Base-by-base conservation (phyloP, 2,797 vertebrate genomes). In the Pelodytes ibericus region DNA sequence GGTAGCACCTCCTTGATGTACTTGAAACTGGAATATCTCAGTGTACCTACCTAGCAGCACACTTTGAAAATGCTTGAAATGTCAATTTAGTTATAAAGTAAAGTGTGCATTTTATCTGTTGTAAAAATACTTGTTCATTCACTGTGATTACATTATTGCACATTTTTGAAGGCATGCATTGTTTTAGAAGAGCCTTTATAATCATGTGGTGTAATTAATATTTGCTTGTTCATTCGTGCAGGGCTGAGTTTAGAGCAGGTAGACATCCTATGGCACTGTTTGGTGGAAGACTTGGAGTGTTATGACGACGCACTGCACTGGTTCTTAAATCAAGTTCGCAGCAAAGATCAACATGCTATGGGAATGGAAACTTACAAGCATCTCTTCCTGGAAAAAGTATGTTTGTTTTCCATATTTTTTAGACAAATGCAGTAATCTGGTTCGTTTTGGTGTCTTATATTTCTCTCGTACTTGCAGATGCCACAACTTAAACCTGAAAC, bases 301-400 rank as follows among this genome's bases (percentile, higher is more conserved):
- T 99, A 95, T 0, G 97, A 99, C 25, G 97, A 99, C 81, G 97
- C 97, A 0, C 90, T 99, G 64, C 96, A 98, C 82, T 99, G 97
- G 97, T 99, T 99, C 88, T 91, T 99, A 86, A 99, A 99, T 81
- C 97, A 99, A 94, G 97, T 99, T 71, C 94, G 97, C 86, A 99
- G 96, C 87, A 99, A 99, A 88, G 97, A 99, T 89, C 97, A 99
- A 83, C 97, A 99, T n/a, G 96, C 97, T 0, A 99, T 99, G 97
- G 97, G 97, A 73, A 99, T 99, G 95, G 97, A 99, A 90, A 99
- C 96, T 2, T 99, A 99, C 84, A 99, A 99, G 41, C 97, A 99
- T 84, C 96, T 99, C 60, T 99, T 99, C 85, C 88, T 99, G 82
- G 97, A 99, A 88, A 99, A 99, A 95, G 97, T 98, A 86, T 84